Base-by-base conservation (phyloP, 2,888 invertebrate genomes). In the Agrotis exclamationis region DNA sequence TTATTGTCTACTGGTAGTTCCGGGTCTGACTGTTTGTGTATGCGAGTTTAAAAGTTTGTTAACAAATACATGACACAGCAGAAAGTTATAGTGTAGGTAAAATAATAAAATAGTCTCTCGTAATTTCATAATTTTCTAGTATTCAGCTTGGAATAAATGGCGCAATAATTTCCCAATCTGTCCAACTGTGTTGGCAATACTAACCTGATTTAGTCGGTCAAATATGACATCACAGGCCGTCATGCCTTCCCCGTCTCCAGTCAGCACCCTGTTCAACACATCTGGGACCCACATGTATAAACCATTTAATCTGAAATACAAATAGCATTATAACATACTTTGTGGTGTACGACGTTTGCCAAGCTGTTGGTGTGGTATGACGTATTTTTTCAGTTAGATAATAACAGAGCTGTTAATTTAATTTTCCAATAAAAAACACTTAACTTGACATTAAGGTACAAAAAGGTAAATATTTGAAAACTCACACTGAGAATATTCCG, bases 401-500 rank as follows among this genome's bases (percentile, higher is more conserved):
- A 14, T 45, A 73, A 39, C 39, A 39, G 11, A 39, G 9, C 11
- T 9, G 39, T 39, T 39, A 39, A 39, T 39, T 39, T 39, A 39
- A 39, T 39, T 39, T 39, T 39, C 39, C 11, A 39, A 39, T 39
- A 39, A 39, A 39, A 33, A 33, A 11, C 9, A 39, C n/a, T n/a
- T n/a, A n/a, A n/a, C n/a, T n/a, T n/a, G n/a, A n/a, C n/a, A n/a
- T n/a, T n/a, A n/a, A n/a, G n/a, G n/a, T n/a, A n/a, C n/a, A n/a
- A n/a, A n/a, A n/a, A n/a, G n/a, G n/a, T n/a, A n/a, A n/a, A n/a
- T n/a, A n/a, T n/a, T n/a, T n/a, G n/a, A n/a, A 6, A 63, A 95
- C 96, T 96, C 93, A 97, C 97, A 97, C 96, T 86, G 97, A 96
- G 96, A 97, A 97, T 85, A 97, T 96, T 13, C 97, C 96, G 84